phyloP scores from a whole-genome alignment of 2,888 invertebrate species.

The Azorinus chamasolen region DNA sequence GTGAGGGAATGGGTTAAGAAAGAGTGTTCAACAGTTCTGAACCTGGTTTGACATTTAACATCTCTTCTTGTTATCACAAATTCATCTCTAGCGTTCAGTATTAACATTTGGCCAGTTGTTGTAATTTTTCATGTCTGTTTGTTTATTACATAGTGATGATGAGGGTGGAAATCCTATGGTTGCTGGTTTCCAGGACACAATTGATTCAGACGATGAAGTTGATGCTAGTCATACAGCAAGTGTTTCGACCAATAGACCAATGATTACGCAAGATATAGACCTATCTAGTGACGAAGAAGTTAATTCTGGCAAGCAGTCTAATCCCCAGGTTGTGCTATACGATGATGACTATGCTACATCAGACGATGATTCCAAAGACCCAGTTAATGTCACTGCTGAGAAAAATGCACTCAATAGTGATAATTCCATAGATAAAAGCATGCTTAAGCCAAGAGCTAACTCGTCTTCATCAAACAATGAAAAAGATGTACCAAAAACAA shows the following conservation, averaged over 20 bases:
- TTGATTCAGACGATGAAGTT: constrained; percentile 90
- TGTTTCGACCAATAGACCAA: constrained; percentile 12
- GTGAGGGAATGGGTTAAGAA: too few species aligned
- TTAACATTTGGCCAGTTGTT: too few species aligned
- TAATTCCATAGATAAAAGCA: constrained; percentile 17
- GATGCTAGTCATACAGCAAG: constrained; percentile 21
- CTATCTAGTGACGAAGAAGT: constrained; percentile 76
- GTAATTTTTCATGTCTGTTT: too few species aligned
- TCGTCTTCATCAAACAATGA: constrained; percentile 45
- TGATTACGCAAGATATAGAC: constrained; percentile 62
- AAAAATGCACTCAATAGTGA: constrained; percentile 47
- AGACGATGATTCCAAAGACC: constrained; percentile 45
- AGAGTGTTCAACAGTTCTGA: too few species aligned
- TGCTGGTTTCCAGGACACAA: constrained; percentile 94
- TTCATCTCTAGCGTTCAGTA: too few species aligned
- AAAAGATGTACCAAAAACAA: constrained; percentile 16
- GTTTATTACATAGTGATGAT: constrained; percentile 83
- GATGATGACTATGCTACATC: constrained; percentile 59
- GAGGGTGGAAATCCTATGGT: constrained; percentile 87
- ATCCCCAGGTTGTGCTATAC: constrained; percentile 45
- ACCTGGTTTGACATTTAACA: too few species aligned
- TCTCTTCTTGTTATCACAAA: too few species aligned
- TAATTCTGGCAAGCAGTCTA: constrained; percentile 37
- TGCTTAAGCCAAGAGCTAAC: constrained; percentile 29
- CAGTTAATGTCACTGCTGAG: constrained; percentile 4